Conservation (phyloP, 1,140 invertebrate genomes). For the Subanguina moxae region DNA sequence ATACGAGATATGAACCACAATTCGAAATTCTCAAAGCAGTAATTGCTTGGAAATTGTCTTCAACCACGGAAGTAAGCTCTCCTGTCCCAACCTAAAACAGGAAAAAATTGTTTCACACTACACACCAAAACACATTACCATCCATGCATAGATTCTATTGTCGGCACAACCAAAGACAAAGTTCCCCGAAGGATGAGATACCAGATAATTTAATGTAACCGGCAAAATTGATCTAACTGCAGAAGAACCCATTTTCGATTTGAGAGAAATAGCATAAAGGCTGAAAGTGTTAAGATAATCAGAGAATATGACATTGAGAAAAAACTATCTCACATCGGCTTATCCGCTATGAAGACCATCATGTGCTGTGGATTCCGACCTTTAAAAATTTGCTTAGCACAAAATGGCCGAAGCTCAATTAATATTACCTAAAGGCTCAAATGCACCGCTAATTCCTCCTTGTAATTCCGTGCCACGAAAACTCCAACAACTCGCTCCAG, state of each 20-base stretch:
- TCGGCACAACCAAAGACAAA: conserved; percentile 12
- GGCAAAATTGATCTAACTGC: not conserved
- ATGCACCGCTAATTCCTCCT: not conserved
- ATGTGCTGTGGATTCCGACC: not conserved
- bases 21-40: conserved; percentile 5
- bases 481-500: conserved; percentile 1
- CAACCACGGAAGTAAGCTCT: conserved; percentile 1
- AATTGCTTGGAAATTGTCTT: conserved; percentile 14
- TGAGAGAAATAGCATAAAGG: not conserved
- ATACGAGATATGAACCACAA: conserved; percentile 15
- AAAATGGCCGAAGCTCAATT: not conserved
- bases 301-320: no score
- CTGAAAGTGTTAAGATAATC: no score
- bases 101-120: not conserved
- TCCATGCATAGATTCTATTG: conserved; percentile 14
- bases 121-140: conserved; percentile 8
- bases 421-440: conserved; percentile 4
- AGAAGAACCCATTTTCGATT: not conserved
- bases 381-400: not conserved
- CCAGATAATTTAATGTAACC: conserved; percentile 12
- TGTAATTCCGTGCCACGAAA: conserved; percentile 7
- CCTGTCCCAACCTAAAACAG: conserved; percentile 12
- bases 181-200: conserved; percentile 7
- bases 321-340: not conserved
- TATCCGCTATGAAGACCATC: not conserved